Evolutionary conservation across 2,888 invertebrate species (phyloP), one percentile per base, ranked within the genome.

Genomic region (Horisme vitalbata): DNA sequence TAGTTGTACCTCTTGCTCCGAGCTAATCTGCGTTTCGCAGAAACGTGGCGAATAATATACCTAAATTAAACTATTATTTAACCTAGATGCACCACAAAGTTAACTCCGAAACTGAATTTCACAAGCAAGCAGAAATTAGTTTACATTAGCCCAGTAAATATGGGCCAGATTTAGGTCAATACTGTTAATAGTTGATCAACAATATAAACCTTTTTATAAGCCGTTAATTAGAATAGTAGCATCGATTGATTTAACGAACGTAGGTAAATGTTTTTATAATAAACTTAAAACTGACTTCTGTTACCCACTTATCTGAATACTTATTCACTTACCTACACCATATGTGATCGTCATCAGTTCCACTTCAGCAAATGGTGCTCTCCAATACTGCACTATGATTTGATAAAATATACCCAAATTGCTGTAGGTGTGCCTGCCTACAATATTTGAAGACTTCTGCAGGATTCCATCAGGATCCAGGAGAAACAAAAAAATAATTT

Each of bases 101-200:
- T 62, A 27, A 58, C 55, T 62, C 58, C 46, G 47, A 21, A 64
- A 63, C 59, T 61, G 64, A 66, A 61, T 62, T 58, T 61, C 63
- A 55, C 64, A 65, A n/a, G 59, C 63, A 61, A 59, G 52, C 32
- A 49, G 48, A 58, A 61, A 62, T 64, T 64, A 59, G 44, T 44
- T 48, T 36, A 12, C 10, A 23, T 45, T 28, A 46, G 51, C 28
- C 43, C 33, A 50, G 45, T 47, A 61, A 59, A 61, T 57, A 55
- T 52, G 6, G 14, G 3, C 20, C 6, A 18, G 15, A 26, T 11
- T 26, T 26, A 27, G 18, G 8, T 13, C 10, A 26, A 26, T 26
- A 26, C 10, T 5, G 6, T 11, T 11, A n/a, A n/a, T n/a, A n/a
- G n/a, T n/a, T n/a, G n/a, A n/a, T n/a, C 11, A 11, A 6, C 10